Percentiles rank a stretch among this genome's conserved stretches.
Evolutionary conservation across 2,797 vertebrate species (phyloP).

Genomic region (Xiphophorus birchmanni): DNA sequence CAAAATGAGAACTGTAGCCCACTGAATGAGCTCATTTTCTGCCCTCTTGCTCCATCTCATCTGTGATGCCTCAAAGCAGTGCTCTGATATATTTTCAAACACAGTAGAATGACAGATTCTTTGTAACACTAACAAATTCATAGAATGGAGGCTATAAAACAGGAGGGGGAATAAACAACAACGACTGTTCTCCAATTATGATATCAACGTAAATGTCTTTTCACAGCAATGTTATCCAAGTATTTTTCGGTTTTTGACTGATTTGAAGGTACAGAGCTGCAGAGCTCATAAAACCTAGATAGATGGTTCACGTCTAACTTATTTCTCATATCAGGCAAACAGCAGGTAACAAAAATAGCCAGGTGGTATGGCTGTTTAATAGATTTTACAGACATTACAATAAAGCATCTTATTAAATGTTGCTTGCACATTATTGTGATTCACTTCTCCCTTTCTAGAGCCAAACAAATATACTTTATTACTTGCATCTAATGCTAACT

Average conservation of each 20-base stretch:
- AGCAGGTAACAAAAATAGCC: conserved; percentile 59
- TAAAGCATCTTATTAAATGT: conserved; percentile 57
- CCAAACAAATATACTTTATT: conserved; percentile 41
- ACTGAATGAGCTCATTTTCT: conserved; percentile 75
- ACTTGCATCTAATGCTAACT: conserved; percentile 28
- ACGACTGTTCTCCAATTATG: conserved; percentile 34
- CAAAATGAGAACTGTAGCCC: conserved; percentile 58
- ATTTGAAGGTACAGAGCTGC: conserved; percentile 43
- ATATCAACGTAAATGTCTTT: conserved; percentile 50
- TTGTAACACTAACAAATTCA: conserved; percentile 50
- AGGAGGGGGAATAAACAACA: conserved; percentile 49
- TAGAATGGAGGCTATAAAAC: conserved; percentile 48
- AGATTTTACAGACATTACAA: conserved; percentile 58
- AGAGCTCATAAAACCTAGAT: conserved; percentile 55
- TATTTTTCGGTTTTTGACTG: conserved; percentile 37
- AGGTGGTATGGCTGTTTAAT: conserved; percentile 53
- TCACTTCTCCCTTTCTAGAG: conserved; percentile 32
- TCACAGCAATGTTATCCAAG: conserved; percentile 29
- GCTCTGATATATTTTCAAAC: conserved; percentile 52
- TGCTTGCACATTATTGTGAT: conserved; percentile 46
- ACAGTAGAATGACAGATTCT: conserved; percentile 39
- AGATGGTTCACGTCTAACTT: conserved; percentile 39
- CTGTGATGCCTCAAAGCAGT: conserved; percentile 50
- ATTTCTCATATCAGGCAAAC: conserved; percentile 48
- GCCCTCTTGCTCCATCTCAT: conserved; percentile 56